Evolutionary conservation across 1,140 invertebrate genomes (phyloP).

Genomic region (Listronotus bonariensis): DNA sequence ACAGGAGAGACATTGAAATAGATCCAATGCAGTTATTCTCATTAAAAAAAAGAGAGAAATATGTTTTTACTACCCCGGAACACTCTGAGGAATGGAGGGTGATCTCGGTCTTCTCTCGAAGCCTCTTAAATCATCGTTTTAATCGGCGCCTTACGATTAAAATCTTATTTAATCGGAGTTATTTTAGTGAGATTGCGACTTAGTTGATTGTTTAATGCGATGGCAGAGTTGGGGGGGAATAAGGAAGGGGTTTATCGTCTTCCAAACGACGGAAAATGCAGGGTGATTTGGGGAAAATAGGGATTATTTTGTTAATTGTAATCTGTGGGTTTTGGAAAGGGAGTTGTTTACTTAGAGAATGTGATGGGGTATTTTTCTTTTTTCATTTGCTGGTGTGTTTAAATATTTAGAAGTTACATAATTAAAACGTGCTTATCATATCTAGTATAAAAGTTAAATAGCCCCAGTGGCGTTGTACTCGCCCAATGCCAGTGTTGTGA

Average conservation of each 20-base stretch:
- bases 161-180: constrained; percentile 44
- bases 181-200: constrained; percentile 43
- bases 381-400: not conserved
- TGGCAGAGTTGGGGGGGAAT: constrained; percentile 7
- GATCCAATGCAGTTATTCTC: too few relatives aligned
- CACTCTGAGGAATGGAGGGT: constrained; percentile 11
- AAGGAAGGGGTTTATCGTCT: constrained; percentile 17
- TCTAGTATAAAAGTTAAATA: too few relatives aligned
- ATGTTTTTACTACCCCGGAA: too few relatives aligned
- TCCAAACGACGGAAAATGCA: constrained; percentile 17
- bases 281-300: constrained; percentile 25
- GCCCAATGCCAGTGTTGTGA: too few relatives aligned
- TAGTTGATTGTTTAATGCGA: constrained; percentile 43
- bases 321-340: not conserved
- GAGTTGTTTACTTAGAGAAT: not conserved
- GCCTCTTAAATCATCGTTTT: constrained; percentile 43
- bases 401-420: too few relatives aligned
- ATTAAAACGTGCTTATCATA: too few relatives aligned
- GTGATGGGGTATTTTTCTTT: not conserved
- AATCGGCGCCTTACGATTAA: constrained; percentile 43
- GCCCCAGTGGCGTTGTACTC: too few relatives aligned
- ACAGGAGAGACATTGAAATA: too few relatives aligned
- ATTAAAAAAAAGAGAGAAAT: too few relatives aligned
- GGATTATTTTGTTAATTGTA: constrained; percentile 3
- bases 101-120: not conserved